Base-by-base conservation (phyloP, 2,797 vertebrate genomes). In the Bradypus variegatus region DNA sequence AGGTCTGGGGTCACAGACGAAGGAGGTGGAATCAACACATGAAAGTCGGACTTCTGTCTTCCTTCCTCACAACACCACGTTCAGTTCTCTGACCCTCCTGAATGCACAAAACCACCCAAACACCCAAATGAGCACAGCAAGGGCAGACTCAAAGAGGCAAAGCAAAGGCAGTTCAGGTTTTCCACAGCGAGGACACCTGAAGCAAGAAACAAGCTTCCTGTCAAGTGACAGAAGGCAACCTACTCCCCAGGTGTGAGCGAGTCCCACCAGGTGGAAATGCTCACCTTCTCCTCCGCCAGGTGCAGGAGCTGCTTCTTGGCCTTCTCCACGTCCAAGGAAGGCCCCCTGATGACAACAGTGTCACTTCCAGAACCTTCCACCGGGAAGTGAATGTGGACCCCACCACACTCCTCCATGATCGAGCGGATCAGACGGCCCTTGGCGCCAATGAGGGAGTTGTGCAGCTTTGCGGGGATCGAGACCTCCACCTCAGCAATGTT, bases 341-440 rank as follows among this genome's bases (percentile, higher is more conserved):
- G 98, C 58, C 99, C 99, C 85, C 99, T 98, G 97, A 99, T 99
- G 96, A 98, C 99, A 91, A 99, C 99, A 0, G 99, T 99, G 96
- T 99, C 99, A 16, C 99, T 99, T 55, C 99, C 99, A 0, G 99
- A 99, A 93, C 99, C 99, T 96, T 99, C 99, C 0, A 98, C 98
- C 55, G 99, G 99, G 91, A 99, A 99, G 97, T 99, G 99, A 96
- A 99, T 99, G 97, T 99, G 99, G 80, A 99, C 99, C 0, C 99
- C 99, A 0, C 99, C 99, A 10, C 99, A 99, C 95, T 99, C 99
- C 96, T 99, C 99, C 99, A 99, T 99, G 97, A 99, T 99, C 15
- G 99, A 98, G 83, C 99, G 99, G 96, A 99, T 99, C 94, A 99
- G 98, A 88, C 99, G 99, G 53, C 99, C 99, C 97, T 99, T 99